Percentiles rank a stretch among this genome's conserved stretches.
Conservation (phyloP, 2,888 invertebrate genomes). For the Lapara coniferarum region DNA sequence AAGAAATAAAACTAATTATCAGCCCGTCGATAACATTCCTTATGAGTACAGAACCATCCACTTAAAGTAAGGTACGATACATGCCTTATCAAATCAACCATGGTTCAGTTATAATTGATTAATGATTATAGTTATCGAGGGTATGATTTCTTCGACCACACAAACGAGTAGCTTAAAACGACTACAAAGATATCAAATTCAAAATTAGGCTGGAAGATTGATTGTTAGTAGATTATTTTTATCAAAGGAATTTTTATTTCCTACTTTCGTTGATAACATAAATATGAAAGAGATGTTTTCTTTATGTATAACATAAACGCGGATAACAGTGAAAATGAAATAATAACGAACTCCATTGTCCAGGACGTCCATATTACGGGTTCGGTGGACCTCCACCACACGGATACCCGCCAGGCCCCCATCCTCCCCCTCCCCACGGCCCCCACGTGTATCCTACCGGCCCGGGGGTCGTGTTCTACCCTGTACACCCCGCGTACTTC, state of each 20-base stretch:
- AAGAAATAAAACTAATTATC: slow-evolving; percentile 12
- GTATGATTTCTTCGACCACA: not conserved
- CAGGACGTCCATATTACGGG: slow-evolving; percentile 75
- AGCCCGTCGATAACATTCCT: slow-evolving; percentile 10
- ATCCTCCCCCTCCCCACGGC: slow-evolving; percentile 40
- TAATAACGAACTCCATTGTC: slow-evolving; percentile 47
- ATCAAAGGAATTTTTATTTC: not conserved
- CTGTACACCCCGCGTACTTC: slow-evolving; percentile 74
- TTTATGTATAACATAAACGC: not conserved
- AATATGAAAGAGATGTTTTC: not conserved
- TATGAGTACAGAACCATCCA: slow-evolving; percentile 9
- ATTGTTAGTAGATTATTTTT: not conserved
- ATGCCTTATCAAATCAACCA: not conserved
- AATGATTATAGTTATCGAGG: not conserved
- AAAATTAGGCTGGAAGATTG: not conserved
- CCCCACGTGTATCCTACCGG: slow-evolving; percentile 57
- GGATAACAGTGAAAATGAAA: not conserved
- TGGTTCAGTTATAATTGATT: slow-evolving; percentile 8
- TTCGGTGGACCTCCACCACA: slow-evolving; percentile 58
- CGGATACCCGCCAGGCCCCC: slow-evolving; percentile 40
- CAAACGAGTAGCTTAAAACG: not conserved
- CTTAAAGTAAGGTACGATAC: not conserved
- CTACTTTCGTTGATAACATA: too few species aligned
- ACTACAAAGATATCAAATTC: not conserved
- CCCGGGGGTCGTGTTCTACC: slow-evolving; percentile 66